Evolutionary conservation across 2,888 invertebrate genomes (phyloP).

Genomic region (Amphipyra tragopoginis): DNA sequence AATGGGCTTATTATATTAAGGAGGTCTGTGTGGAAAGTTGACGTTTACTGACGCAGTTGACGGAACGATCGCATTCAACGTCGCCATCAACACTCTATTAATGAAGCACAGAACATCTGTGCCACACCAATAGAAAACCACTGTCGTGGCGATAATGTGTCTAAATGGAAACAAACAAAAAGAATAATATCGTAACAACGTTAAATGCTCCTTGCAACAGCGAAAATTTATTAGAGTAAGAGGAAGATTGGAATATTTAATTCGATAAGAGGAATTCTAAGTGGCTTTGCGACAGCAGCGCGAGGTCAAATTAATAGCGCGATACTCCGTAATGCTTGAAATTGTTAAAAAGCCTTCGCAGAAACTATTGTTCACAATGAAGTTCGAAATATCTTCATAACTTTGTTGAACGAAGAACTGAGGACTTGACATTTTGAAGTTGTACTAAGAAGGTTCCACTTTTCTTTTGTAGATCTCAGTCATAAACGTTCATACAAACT

Average conservation of each 20-base stretch:
- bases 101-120: no score
- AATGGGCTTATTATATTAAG: no score
- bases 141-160: not conserved
- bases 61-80: no score
- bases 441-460: no score
- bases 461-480: no score
- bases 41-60: no score
- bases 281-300: constrained; percentile 51
- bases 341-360: constrained; percentile 36
- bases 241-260: constrained; percentile 55
- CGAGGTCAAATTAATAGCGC: constrained; percentile 52
- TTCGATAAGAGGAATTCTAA: constrained; percentile 56
- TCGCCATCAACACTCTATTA: no score
- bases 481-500: no score
- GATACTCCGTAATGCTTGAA: constrained; percentile 30
- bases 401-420: constrained; percentile 10
- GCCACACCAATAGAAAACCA: no score
- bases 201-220: constrained; percentile 40
- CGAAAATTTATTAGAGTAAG: constrained; percentile 42
- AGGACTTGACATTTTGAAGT: no score
- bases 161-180: constrained; percentile 7
- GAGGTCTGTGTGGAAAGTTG: no score
- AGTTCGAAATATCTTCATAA: constrained; percentile 31
- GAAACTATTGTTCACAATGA: constrained; percentile 37
- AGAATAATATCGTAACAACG: constrained; percentile 25